Evolutionary conservation across 2,888 invertebrate genomes (phyloP), one percentile per base, ranked within the genome.

Genomic region (Melanchra persicariae): DNA sequence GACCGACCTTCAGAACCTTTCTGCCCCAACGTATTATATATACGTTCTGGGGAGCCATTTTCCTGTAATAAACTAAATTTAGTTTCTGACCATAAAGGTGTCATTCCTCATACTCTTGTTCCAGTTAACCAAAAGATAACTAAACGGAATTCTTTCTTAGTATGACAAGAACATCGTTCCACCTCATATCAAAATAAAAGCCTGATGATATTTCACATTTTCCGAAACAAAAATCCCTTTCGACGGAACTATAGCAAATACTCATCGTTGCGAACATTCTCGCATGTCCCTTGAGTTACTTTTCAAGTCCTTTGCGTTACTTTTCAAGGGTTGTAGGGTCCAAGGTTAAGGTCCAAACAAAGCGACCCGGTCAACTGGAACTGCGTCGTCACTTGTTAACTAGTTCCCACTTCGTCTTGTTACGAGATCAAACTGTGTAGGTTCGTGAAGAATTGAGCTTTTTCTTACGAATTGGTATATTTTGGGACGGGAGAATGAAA

Each of bases 321-420:
- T 37, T 59, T 66, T 37, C 60, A 68, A 77, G 57, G 55, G 60
- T 57, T 49, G 10, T 9, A 55, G 30, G 58, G 65, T 17, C 62
- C 70, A 84, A 83, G 81, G 85, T 79, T 65, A 76, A 59, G 62
- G 62, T 30, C 57, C 49, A 60, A 79, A 85, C 75, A 85, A 81
- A 83, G 57, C 57, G 45, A 76, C 22, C 55, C 67, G 43, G 71
- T 83, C 79, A 70, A 71, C 71, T 83, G 76, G 62, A 69, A 69
- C 55, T 63, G 69, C 65, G 74, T 60, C 79, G 75, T 72, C 75
- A 74, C 68, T 82, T 74, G 77, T 81, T 81, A 83, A 70, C 67
- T 67, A 75, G 76, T 75, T 79, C 22, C 67, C 43, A 71, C 77
- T 81, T 58, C 61, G 45, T 55, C 63, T 84, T 74, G 78, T 84